Percentiles rank a stretch among this genome's conserved stretches.
Conservation (phyloP, 2,888 invertebrate genomes). For the Dryobotodes eremita region DNA sequence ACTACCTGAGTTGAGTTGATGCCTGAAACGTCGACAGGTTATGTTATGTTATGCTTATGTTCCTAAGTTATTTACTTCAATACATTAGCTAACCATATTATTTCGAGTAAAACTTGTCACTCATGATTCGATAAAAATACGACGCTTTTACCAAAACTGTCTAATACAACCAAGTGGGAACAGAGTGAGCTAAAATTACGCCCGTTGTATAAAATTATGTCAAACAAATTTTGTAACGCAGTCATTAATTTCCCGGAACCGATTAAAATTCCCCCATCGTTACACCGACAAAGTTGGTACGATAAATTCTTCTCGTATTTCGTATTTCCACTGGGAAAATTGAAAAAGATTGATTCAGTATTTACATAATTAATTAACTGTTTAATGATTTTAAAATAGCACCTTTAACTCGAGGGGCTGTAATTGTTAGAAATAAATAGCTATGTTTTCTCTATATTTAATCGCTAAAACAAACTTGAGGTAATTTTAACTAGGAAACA, state of each 20-base stretch:
- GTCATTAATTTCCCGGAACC: constrained; percentile 1
- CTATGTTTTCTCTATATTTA: neutral
- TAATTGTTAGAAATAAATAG: neutral
- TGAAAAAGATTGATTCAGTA: constrained; percentile 34
- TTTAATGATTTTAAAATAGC: neutral
- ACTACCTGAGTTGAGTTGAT: neutral
- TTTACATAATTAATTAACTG: constrained; percentile 16
- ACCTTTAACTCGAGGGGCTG: neutral
- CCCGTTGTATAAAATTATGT: neutral
- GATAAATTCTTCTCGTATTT: constrained; percentile 56
- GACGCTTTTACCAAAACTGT: neutral
- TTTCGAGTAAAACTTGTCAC: neutral
- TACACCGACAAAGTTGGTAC: constrained; percentile 35
- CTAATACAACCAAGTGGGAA: neutral
- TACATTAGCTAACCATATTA: neutral
- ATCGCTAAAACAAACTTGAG: neutral
- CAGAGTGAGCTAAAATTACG: neutral
- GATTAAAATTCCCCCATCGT: constrained; percentile 3
- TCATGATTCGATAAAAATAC: neutral
- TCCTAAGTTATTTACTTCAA: neutral
- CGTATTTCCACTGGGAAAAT: constrained; percentile 11
- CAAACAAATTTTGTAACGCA: constrained; percentile 3
- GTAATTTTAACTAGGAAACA: neutral
- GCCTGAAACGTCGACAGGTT: neutral
- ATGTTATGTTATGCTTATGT: too few species aligned